These are phyloP conservation scores for Brachyptera risi DNA, from an alignment of 2,888 invertebrate species.

Conservation along the genomic window DNA sequence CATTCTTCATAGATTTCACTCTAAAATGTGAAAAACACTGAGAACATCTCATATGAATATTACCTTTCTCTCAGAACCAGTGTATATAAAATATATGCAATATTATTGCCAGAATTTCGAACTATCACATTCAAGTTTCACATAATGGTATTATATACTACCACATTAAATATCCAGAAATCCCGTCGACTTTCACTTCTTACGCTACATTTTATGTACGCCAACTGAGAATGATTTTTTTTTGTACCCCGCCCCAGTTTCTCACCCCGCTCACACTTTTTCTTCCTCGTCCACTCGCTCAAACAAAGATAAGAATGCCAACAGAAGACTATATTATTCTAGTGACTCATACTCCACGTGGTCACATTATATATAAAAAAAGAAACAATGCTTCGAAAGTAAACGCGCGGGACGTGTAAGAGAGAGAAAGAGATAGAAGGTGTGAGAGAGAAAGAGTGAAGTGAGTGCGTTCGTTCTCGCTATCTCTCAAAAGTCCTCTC, in stretches of 20 bases:
- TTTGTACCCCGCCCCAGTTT: too few relatives aligned
- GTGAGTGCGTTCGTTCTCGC: background rate
- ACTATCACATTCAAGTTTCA: too few relatives aligned
- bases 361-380: constrained; percentile 1
- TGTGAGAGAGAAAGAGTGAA: too few relatives aligned
- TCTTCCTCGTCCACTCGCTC: too few relatives aligned
- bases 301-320: constrained; percentile 17
- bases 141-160: background rate
- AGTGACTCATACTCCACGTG: constrained; percentile 11
- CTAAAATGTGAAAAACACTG: too few relatives aligned
- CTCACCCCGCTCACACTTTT: background rate
- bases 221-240: too few relatives aligned
- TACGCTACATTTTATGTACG: background rate
- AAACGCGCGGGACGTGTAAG: too few relatives aligned
- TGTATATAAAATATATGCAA: too few relatives aligned
- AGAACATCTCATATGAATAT: too few relatives aligned
- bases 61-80: too few relatives aligned
- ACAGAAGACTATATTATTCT: constrained; percentile 5
- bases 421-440: constrained; percentile 4
- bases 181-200: background rate
- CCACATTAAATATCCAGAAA: background rate
- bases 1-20: too few relatives aligned
- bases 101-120: too few relatives aligned
- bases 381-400: constrained; percentile 15
- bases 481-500: constrained; percentile 18